phyloP scores from a whole-genome alignment of 2,888 invertebrate genomes.

The Chromoteleia sp. region DNA sequence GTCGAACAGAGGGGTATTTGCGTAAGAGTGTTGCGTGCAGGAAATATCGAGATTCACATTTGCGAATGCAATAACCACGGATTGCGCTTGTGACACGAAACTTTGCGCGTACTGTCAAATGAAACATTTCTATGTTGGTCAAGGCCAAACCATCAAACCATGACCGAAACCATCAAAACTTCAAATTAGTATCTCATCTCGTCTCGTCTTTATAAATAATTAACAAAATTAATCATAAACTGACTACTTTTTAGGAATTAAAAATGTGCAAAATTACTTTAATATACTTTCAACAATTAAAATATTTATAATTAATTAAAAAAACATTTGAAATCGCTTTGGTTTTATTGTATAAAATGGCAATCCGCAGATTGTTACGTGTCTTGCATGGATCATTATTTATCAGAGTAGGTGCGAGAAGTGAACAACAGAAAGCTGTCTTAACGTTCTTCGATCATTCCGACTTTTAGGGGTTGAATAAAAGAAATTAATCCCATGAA shows the following conservation, averaged over 20 bases:
- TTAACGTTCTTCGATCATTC: slow-evolving; percentile 25
- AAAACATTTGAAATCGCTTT: too few relatives aligned
- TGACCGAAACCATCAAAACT: slow-evolving; percentile 48
- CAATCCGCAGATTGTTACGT: neutral
- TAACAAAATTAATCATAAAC: too few relatives aligned
- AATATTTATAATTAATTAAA: too few relatives aligned
- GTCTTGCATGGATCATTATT: slow-evolving; percentile 21
- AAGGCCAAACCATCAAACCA: slow-evolving; percentile 60
- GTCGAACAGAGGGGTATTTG: slow-evolving; percentile 38
- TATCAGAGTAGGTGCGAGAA: slow-evolving; percentile 8
- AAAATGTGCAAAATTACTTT: too few relatives aligned
- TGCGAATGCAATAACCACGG: slow-evolving; percentile 58
- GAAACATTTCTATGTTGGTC: slow-evolving; percentile 66
- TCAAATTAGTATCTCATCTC: slow-evolving; percentile 23
- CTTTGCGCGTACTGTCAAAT: slow-evolving; percentile 55
- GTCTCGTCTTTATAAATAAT: too few relatives aligned
- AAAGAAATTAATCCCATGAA: too few relatives aligned
- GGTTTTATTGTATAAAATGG: too few relatives aligned
- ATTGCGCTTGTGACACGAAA: slow-evolving; percentile 43
- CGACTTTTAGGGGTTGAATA: slow-evolving; percentile 10
- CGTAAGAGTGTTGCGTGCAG: slow-evolving; percentile 66
- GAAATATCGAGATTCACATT: slow-evolving; percentile 55
- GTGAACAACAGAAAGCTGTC: too few relatives aligned
- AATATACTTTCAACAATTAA: too few relatives aligned
- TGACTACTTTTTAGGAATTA: too few relatives aligned